phyloP scores from a whole-genome alignment of 2,888 invertebrate genomes.

The Chymomyza caudatula region DNA sequence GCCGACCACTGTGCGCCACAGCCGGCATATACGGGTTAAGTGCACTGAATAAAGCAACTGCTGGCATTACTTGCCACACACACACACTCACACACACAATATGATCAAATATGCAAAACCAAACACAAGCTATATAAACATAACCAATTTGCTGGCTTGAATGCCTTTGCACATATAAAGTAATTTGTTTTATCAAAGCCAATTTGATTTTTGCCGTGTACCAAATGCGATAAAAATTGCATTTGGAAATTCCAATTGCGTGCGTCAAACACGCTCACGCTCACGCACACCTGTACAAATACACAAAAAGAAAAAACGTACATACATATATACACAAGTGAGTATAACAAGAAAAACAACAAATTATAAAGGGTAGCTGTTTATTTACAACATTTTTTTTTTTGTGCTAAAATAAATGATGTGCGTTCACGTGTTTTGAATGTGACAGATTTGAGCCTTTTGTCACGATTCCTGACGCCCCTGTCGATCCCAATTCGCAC shows the following conservation, averaged over 20 bases:
- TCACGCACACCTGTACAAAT: conserved; percentile 25
- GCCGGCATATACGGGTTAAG: background rate
- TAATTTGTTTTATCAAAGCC: conserved; percentile 48
- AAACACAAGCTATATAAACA: background rate
- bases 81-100: background rate
- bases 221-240: conserved; percentile 33
- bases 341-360: too few relatives aligned
- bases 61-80: background rate
- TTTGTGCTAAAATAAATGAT: conserved; percentile 59
- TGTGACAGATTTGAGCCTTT: conserved; percentile 72
- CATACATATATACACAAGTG: background rate
- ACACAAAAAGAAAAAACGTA: conserved; percentile 42
- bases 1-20: background rate
- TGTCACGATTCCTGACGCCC: conserved; percentile 58
- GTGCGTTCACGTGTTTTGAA: conserved; percentile 66
- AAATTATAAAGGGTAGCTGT: background rate
- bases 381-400: conserved; percentile 47
- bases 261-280: conserved; percentile 38
- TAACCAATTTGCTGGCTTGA: conserved; percentile 31
- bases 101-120: background rate
- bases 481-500: conserved; percentile 8
- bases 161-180: conserved; percentile 9
- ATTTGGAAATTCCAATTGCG: conserved; percentile 62
- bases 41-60: background rate
- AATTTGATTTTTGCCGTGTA: conserved; percentile 26